Evolutionary conservation across 2,888 invertebrate genomes (phyloP), one percentile per base, ranked within the genome.

Genomic region (Hipparchia sbordonii): DNA sequence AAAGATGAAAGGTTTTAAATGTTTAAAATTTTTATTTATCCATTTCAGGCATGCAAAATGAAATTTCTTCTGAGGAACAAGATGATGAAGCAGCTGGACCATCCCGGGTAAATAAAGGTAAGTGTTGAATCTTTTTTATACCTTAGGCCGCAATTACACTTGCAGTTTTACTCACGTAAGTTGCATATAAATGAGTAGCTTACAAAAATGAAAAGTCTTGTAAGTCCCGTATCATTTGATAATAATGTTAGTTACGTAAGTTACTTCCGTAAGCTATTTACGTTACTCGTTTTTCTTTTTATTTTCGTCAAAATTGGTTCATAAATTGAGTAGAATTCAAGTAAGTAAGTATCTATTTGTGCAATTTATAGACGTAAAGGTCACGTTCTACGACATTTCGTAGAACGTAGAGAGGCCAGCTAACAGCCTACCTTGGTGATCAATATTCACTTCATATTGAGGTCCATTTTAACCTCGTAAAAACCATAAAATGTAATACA

Each of bases 1-100:
- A 39, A 23, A 23, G 23, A 23, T 23, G 23, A 23, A 23, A 23
- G 23, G 23, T 23, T 23, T 23, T 23, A 23, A 23, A 23, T 23
- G 23, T 23, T 60, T 10, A 10, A 39, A 60, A 60, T 60, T 10
- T 39, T 12, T 60, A 6, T 33, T 65, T 48, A 48, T n/a, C 54
- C 51, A 65, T 71, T 71, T 8, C 61, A 52, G 77, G 77, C 39
- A 78, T 68, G 76, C 76, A 72, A 73, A 74, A 76, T 75, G 77
- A 62, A 46, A 68, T 71, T 48, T 70, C 73, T 69, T 67, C 70
- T 39, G 74, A 74, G 52, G 72, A 75, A 62, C 67, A 70, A 52
- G 72, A 56, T 56, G 66, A 73, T 70, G 75, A 75, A 71, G 63
- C 73, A 46, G 74, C 77, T 57, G 78, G 78, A 33, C 75, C 78